Evolutionary conservation across 2,113 vertebrate species (phyloP), one percentile per base, ranked within the genome.

Genomic region (Chionodraco myersi): DNA sequence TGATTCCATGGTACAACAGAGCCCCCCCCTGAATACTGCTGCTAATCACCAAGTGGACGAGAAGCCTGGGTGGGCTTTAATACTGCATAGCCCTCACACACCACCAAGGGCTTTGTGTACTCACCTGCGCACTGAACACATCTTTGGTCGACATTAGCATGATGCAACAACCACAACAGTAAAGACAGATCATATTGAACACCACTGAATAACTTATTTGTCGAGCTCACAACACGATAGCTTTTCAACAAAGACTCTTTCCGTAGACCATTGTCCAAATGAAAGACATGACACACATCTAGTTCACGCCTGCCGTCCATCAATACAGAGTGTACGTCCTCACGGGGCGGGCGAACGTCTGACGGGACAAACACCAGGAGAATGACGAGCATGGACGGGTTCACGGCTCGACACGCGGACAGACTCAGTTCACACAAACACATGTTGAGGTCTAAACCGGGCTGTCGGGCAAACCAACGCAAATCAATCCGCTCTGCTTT

Each of bases 91-190:
- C 85, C 80, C 80, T 85, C 58, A 77, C 56, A 88, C 59, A 57
- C 16, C 18, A 51, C 18, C 52, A 84, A 82, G 71, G 59, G 72
- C 53, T 77, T 88, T 79, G 49, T 63, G 48, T 48, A 80, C 80
- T 84, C 80, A 80, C 73, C 51, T 83, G 72, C 81, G 68, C 74
- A 81, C 76, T 80, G 79, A 87, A 75, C 86, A 86, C 92, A 89
- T 95, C 94, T 95, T 95, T 95, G 94, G 95, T 95, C 89, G 92
- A 89, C 82, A 91, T 93, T 91, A 86, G 85, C 82, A 83, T 89
- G 77, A 82, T 80, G 72, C 36, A 85, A 91, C 79, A 90, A 91
- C 83, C 75, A 73, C 34, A 82, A 89, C 58, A 84, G 75, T 66
- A 78, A 76, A 76, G 79, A 92, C 82, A 70, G 59, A 75, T 89